Conservation (phyloP, 2,797 vertebrate genomes). For the Pogoniulus pusillus region DNA sequence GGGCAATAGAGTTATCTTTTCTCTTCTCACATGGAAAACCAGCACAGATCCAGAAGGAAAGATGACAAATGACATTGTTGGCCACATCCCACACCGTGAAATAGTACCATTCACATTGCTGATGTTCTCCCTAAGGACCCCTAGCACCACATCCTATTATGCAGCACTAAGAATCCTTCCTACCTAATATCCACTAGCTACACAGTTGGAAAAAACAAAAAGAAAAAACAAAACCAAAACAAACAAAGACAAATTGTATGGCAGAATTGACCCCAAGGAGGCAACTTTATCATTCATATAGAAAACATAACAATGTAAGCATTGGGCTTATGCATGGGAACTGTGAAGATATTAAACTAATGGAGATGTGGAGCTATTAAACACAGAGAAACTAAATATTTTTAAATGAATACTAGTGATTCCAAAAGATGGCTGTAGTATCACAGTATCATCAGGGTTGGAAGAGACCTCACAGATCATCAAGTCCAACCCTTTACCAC, state of each 20-base stretch:
- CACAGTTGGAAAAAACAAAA: not conserved
- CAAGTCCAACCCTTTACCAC: too few relatives aligned
- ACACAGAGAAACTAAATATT: not conserved
- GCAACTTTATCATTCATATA: not conserved
- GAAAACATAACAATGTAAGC: not conserved
- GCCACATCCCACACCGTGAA: not conserved
- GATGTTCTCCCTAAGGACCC: not conserved
- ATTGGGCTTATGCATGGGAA: not conserved
- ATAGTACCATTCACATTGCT: not conserved
- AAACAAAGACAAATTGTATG: not conserved
- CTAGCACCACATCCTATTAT: not conserved
- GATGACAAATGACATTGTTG: not conserved
- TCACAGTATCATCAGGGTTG: too few relatives aligned
- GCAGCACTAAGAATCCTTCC: not conserved
- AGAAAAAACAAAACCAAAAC: too few relatives aligned
- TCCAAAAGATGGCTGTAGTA: not conserved
- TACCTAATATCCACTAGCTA: not conserved
- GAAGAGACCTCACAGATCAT: too few relatives aligned
- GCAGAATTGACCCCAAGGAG: not conserved
- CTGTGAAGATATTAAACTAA: not conserved
- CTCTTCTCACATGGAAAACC: not conserved
- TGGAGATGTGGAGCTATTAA: not conserved
- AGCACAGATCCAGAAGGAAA: not conserved
- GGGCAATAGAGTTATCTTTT: not conserved
- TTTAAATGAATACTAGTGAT: not conserved